phyloP scores from a whole-genome alignment of 2,888 invertebrate species.

The Pediacus dermestoides region DNA sequence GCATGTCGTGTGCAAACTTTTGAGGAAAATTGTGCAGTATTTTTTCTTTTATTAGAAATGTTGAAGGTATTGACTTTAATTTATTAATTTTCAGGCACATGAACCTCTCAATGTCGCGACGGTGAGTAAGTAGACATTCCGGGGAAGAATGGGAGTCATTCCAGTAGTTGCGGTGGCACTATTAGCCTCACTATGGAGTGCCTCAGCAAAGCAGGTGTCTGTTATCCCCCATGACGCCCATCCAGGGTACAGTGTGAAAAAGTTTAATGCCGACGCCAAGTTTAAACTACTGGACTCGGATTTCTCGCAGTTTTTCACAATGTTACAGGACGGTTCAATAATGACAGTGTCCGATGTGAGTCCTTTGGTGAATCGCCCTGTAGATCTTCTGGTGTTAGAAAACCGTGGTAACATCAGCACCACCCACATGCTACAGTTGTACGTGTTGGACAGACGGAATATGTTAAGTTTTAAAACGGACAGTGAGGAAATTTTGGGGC shows the following conservation, averaged over 20 bases:
- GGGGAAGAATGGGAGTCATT: constrained; percentile 36
- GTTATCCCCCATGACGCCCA: constrained; percentile 87
- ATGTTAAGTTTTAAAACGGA: constrained; percentile 74
- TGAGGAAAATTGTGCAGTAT: too few relatives aligned
- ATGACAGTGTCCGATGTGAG: constrained; percentile 87
- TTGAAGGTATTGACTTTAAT: too few relatives aligned
- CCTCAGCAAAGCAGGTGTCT: constrained; percentile 46
- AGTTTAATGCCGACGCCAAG: constrained; percentile 62
- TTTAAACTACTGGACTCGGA: constrained; percentile 73
- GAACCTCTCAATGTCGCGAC: too few relatives aligned
- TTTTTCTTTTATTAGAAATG: too few relatives aligned
- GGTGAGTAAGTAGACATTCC: too few relatives aligned
- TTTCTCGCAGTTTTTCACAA: constrained; percentile 80
- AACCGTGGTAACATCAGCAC: constrained; percentile 76
- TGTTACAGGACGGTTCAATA: constrained; percentile 81
- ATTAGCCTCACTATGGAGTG: constrained; percentile 18
- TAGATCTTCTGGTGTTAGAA: constrained; percentile 77
- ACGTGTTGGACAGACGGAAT: constrained; percentile 77
- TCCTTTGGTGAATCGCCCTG: constrained; percentile 75
- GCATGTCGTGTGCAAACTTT: too few relatives aligned
- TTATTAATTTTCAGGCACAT: too few relatives aligned
- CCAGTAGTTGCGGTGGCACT: constrained; percentile 31
- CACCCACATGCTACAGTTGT: constrained; percentile 75
- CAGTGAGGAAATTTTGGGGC: constrained; percentile 63
- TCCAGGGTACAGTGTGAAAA: constrained; percentile 83